These are phyloP conservation scores for Gymnorhina tibicen DNA, from an alignment of 2,113 vertebrate species.

Conservation along the genomic window DNA sequence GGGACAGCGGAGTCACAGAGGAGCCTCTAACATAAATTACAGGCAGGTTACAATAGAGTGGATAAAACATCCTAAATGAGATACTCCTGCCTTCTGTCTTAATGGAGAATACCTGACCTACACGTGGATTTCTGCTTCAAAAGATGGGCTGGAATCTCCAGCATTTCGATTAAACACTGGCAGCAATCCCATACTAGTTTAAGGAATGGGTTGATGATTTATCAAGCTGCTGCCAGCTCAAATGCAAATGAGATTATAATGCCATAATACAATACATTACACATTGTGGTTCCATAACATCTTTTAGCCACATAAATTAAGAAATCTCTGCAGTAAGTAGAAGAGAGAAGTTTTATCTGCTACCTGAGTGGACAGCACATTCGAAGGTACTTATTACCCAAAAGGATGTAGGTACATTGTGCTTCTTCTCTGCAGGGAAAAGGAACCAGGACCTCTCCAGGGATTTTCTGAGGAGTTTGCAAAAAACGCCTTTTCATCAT, in stretches of 20 bases:
- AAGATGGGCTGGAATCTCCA: not conserved
- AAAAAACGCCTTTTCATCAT: not conserved
- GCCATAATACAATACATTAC: not conserved
- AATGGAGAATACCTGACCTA: not conserved
- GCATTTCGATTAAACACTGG: not conserved
- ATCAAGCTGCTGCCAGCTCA: not conserved
- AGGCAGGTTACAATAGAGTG: not conserved
- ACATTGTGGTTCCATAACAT: not conserved
- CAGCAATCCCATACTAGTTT: not conserved
- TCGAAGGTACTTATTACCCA: not conserved
- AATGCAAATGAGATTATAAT: not conserved
- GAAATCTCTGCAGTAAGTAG: not conserved
- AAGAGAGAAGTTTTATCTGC: not conserved
- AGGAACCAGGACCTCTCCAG: not conserved
- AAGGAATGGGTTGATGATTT: not conserved
- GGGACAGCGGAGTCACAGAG: not conserved
- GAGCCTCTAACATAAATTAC: not conserved
- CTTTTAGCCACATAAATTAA: not conserved
- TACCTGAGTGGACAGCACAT: not conserved
- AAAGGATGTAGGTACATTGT: not conserved
- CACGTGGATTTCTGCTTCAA: not conserved
- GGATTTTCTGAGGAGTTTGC: not conserved
- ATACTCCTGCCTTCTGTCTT: not conserved
- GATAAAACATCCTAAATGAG: not conserved
- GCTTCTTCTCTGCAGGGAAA: not conserved